Evolutionary conservation across 2,797 vertebrate species (phyloP), one percentile per base, ranked within the genome.

Genomic region (Peromyscus nudipes): DNA sequence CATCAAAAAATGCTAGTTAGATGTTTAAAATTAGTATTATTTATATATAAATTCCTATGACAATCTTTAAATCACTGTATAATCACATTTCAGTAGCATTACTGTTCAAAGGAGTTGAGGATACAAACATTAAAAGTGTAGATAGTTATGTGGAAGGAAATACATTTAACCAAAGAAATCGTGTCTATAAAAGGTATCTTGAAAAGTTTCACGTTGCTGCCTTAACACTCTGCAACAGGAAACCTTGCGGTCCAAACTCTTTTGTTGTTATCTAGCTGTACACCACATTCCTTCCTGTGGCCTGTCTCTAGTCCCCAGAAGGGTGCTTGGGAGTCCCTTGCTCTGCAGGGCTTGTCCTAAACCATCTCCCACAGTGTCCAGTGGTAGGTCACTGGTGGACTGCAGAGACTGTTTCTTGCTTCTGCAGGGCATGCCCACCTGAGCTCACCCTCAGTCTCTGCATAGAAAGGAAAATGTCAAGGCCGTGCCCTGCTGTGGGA

Each of bases 1-100:
- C 57, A 95, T 85, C 40, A 67, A 96, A 95, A 57, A 57, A 83
- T 31, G 34, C 11, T 83, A 80, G 62, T 67, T 52, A 88, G 92
- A 93, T 85, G 34, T 62, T 96, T 91, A 85, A 92, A 95, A 67
- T 82, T 67, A 85, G n/a, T 69, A 81, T 67, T 67, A 62, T 67
- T 83, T 88, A 52, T 31, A 69, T 21, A 23, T 37, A 95, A 89
- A 89, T 9, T 46, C 75, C 62, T 84, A 14, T 75, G 92, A 57
- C 46, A 80, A 92, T 75, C 75, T 21, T 91, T 73, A 95, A 52
- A 79, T 23, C 17, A 2, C 27, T 67, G 1, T 73, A 29, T 57
- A 46, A 81, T 92, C 55, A 65, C 13, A 89, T 29, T 31, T 94
- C 67, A 75, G 83, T 73, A 77, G 40, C 40, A 96, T 89, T n/a